These are phyloP conservation scores for Nannobrachium achirus DNA, from an alignment of 2,113 vertebrate genomes.

Conservation along the genomic window DNA sequence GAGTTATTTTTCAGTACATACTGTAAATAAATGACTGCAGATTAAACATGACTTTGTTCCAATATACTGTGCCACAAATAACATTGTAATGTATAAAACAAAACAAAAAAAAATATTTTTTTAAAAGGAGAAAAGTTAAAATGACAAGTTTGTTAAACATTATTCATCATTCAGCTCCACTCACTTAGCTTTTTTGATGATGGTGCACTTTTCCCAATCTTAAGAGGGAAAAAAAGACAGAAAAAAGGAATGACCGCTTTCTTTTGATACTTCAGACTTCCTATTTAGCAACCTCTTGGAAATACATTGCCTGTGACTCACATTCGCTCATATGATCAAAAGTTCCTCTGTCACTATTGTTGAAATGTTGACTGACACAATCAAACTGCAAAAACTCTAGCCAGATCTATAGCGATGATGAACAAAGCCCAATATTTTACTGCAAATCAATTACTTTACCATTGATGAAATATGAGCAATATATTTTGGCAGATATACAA, in stretches of 20 bases:
- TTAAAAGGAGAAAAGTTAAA: neutral
- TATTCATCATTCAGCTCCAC: constrained; percentile 28
- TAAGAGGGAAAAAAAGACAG: constrained; percentile 12
- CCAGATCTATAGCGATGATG: constrained; percentile 29
- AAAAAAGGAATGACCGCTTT: constrained; percentile 25
- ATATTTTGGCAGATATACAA: constrained; percentile 63
- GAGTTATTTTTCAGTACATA: constrained; percentile 66
- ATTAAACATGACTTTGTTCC: constrained; percentile 67
- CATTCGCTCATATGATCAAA: neutral
- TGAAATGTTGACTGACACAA: constrained; percentile 35
- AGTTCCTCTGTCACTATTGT: constrained; percentile 8
- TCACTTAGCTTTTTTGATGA: constrained; percentile 29
- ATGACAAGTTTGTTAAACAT: constrained; percentile 51
- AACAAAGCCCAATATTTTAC: constrained; percentile 32
- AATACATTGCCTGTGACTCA: neutral
- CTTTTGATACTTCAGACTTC: constrained; percentile 6
- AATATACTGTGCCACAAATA: constrained; percentile 70
- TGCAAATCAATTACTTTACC: neutral
- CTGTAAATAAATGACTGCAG: constrained; percentile 72
- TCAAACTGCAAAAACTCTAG: neutral
- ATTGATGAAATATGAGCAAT: constrained; percentile 14
- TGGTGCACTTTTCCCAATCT: constrained; percentile 46
- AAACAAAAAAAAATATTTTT: constrained; percentile 34
- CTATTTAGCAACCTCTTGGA: neutral
- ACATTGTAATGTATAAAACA: constrained; percentile 67